Evolutionary conservation across 2,888 invertebrate species (phyloP), one percentile per base, ranked within the genome.

Genomic region (Ochropleura plecta): DNA sequence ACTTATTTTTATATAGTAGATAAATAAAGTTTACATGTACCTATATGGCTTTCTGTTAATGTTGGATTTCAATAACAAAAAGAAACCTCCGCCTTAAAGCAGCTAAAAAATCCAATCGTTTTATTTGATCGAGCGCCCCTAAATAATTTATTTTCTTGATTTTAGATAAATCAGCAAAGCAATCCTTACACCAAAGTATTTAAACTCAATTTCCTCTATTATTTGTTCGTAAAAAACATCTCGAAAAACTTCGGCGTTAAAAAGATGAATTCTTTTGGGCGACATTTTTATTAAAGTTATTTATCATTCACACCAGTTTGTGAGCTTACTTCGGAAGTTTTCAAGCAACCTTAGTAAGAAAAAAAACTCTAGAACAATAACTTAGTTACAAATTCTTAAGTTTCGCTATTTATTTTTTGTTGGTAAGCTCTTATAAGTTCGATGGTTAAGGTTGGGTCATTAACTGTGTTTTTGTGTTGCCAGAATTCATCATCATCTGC

Each of bases 261-360:
- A 84, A 65, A 73, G 69, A 73, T 67, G 76, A 77, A 70, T 69
- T 70, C 42, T 74, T 70, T 46, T 64, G 12, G 42, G 57, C 53
- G 81, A 76, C 73, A 78, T 63, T 86, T 80, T 84, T 78, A 78
- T 71, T 76, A 73, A 86, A 84, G 72, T 82, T 82, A 48, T 84
- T 79, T 82, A 74, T 86, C 77, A 84, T 82, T 69, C 72, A 63
- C 76, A 44, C 73, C 18, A 57, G 72, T 65, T 73, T 46, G 63
- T n/a, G 71, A 81, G 69, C 62, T 76, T 74, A 78, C 67, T 74
- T 67, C 40, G 42, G 18, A 78, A 82, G 55, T 77, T 85, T 59
- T 42, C 53, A 60, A 76, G 72, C 44, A 72, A 73, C 51, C 73
- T 71, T 69, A 53, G 9, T 42, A 60, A 60, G 49, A 30, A 76